Conservation (phyloP, 2,113 vertebrate genomes). For the Acrocephalus arundinaceus region DNA sequence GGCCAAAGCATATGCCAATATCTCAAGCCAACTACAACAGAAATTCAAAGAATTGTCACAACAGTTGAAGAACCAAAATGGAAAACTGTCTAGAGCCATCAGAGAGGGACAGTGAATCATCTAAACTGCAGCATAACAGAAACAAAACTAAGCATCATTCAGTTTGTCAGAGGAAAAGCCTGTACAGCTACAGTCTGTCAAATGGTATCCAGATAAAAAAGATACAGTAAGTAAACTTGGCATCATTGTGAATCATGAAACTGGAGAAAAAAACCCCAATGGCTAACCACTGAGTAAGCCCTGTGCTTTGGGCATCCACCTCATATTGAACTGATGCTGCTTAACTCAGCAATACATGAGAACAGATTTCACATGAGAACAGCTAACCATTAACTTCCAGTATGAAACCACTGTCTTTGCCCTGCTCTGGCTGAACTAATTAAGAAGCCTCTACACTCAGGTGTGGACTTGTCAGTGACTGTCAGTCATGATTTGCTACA, state of each 20-base stretch:
- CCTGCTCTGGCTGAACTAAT: neutral
- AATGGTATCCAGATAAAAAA: neutral
- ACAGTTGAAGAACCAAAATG: neutral
- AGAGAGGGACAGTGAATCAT: neutral
- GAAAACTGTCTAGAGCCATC: neutral
- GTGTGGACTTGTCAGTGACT: neutral
- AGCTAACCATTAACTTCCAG: neutral
- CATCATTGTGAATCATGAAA: neutral
- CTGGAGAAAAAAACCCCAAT: neutral
- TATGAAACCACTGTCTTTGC: neutral
- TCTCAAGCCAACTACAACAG: neutral
- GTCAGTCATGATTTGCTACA: neutral
- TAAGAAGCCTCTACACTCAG: neutral
- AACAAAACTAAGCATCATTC: neutral
- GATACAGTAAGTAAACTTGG: neutral
- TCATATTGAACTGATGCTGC: neutral
- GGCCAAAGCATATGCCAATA: neutral
- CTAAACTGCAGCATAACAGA: neutral
- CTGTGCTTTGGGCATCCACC: neutral
- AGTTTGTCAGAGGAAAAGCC: neutral
- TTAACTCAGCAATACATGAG: neutral
- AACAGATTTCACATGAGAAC: neutral
- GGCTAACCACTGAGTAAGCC: neutral
- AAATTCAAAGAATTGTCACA: neutral
- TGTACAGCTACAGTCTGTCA: neutral